A percentile compares a stretch with the other conserved stretches of the same genome.
Evolutionary conservation across 30 jellyfish, hydroid and myxozoan species (phyloP).

Genomic region (Hydractinia symbiolongicarpus): DNA sequence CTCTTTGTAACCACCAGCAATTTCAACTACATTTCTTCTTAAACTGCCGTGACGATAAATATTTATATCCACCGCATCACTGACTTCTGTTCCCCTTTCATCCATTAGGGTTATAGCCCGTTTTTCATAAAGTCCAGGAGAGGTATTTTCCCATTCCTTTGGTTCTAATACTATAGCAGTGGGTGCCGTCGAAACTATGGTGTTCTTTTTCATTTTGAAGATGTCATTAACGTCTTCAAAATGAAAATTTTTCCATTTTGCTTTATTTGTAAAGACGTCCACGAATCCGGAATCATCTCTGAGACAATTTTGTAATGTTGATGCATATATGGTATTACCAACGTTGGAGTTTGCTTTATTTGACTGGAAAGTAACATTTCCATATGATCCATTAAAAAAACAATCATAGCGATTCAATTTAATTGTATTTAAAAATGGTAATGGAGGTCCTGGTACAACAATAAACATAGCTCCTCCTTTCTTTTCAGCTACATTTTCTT

Average conservation of each 20-base stretch:
- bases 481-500: not conserved
- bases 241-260: constrained; percentile 9
- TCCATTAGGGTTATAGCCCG: not conserved
- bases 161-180: not conserved
- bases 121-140: not conserved
- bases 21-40: too few species aligned
- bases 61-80: constrained; percentile 2
- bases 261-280: not conserved
- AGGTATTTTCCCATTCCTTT: not conserved
- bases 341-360: constrained; percentile 16
- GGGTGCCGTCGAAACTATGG: constrained; percentile 14
- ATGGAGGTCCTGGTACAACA: constrained; percentile 27
- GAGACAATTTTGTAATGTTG: constrained; percentile 23
- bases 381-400: not conserved
- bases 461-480: constrained; percentile 35
- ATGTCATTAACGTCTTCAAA: not conserved
- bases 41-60: too few species aligned
- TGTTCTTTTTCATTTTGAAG: too few species aligned
- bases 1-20: too few species aligned
- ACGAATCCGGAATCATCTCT: not conserved
- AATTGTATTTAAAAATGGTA: not conserved
- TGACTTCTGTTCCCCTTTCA: constrained; percentile 7
- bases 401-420: not conserved
- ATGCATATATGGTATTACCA: constrained; percentile 28
- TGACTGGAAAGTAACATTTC: not conserved